These are phyloP conservation scores for Ischnura elegans DNA, from an alignment of 2,888 invertebrate genomes.

Conservation along the genomic window DNA sequence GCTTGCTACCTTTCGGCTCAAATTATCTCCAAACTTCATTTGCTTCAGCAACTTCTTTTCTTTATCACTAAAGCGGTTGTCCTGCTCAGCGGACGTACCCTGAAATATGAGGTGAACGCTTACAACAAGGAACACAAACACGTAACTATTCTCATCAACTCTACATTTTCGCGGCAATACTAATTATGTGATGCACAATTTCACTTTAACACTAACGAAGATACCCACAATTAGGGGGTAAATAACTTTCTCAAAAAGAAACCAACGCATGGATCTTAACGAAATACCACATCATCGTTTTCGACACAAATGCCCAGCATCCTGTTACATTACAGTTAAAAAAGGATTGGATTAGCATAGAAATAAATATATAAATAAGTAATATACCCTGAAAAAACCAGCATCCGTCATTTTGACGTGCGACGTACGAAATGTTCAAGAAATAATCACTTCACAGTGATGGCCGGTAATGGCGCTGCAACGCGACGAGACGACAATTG, in stretches of 20 bases:
- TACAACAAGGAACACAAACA: not conserved
- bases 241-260: not conserved
- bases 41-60: conserved; percentile 99
- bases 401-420: conserved; percentile 51
- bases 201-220: too few relatives aligned
- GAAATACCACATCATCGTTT: conserved; percentile 46
- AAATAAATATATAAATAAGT: not conserved
- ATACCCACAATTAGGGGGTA: not conserved
- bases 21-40: conserved; percentile 98
- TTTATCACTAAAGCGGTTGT: conserved; percentile 99
- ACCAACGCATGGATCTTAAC: conserved; percentile 18
- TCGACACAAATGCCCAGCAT: not conserved
- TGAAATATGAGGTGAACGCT: conserved; percentile 77
- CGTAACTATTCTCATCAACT: not conserved
- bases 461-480: conserved; percentile 65
- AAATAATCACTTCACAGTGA: not conserved
- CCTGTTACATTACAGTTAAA: not conserved
- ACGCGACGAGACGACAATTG: conserved; percentile 3
- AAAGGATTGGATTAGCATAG: not conserved
- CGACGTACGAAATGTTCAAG: not conserved
- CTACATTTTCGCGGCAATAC: too few relatives aligned
- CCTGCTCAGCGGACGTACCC: conserved; percentile 99
- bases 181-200: not conserved
- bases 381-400: conserved; percentile 67
- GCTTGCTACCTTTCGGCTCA: conserved; percentile 90